Percentiles rank a stretch among this genome's conserved stretches.
These are phyloP conservation scores for Aurelia coerulea DNA, from an alignment of 30 jellyfish, hydroid and myxozoan genomes.

Conservation along the genomic window DNA sequence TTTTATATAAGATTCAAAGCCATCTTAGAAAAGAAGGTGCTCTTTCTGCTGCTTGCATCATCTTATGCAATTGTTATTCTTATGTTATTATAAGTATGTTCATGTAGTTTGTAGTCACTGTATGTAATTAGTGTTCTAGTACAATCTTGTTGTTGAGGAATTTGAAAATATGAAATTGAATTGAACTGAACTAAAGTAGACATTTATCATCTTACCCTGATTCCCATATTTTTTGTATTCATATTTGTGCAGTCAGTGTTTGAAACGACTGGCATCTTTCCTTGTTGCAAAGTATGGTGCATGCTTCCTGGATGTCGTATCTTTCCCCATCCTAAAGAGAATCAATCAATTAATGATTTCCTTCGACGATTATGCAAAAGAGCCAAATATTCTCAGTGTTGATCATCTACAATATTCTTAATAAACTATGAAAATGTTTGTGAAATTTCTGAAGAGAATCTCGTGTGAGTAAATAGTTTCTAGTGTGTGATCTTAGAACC, in stretches of 20 bases:
- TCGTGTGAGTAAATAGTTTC: not conserved
- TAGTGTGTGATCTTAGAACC: not conserved
- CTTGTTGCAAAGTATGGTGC: conserved; percentile 71
- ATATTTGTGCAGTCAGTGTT: conserved; percentile 14
- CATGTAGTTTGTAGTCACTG: no score
- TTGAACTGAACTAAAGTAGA: not conserved
- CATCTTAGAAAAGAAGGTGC: no score
- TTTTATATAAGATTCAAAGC: no score
- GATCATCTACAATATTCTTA: not conserved
- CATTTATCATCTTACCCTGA: not conserved
- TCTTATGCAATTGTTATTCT: no score
- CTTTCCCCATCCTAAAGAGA: conserved; percentile 60
- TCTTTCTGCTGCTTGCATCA: no score
- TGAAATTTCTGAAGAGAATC: not conserved
- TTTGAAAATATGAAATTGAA: not conserved
- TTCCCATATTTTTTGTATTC: conserved; percentile 14
- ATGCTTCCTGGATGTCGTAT: conserved; percentile 43
- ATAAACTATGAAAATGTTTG: no score
- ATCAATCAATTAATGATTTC: not conserved
- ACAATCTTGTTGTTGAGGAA: no score
- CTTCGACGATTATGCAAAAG: not conserved
- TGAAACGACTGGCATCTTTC: conserved; percentile 57
- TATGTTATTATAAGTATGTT: no score
- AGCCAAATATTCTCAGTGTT: not conserved
- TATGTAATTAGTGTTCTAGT: no score